A percentile compares a stretch with the other conserved stretches of the same genome.
Conservation (phyloP, 1,140 invertebrate species). For the Drosophila murphyi region DNA sequence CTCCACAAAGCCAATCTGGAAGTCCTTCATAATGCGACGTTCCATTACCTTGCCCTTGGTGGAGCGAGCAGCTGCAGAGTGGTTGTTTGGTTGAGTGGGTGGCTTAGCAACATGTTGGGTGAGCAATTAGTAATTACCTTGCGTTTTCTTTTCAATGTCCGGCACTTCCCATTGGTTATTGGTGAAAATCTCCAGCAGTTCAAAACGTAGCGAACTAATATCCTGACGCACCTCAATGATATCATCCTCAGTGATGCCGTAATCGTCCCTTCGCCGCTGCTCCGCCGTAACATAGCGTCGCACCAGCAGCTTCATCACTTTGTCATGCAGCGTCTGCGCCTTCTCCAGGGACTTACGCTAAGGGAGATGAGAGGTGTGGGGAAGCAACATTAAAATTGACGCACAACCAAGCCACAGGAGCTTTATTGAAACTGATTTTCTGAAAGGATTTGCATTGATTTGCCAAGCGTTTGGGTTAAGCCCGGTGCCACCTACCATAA, state of each 20-base stretch:
- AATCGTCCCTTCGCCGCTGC: slow-evolving; percentile 92
- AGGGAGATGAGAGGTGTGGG: slow-evolving; percentile 2
- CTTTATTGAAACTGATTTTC: slow-evolving; percentile 74
- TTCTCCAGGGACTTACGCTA: slow-evolving; percentile 90
- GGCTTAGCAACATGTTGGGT: slow-evolving; percentile 28
- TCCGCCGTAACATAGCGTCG: slow-evolving; percentile 93
- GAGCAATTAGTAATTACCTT: slow-evolving; percentile 84
- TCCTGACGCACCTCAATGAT: slow-evolving; percentile 98
- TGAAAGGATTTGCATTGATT: slow-evolving; percentile 62
- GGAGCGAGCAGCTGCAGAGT: slow-evolving; percentile 85
- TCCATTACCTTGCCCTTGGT: slow-evolving; percentile 94
- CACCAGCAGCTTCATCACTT: slow-evolving; percentile 91
- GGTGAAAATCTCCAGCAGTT: slow-evolving; percentile 94
- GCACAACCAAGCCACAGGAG: slow-evolving; percentile 61
- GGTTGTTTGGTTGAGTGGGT: slow-evolving; percentile 1
- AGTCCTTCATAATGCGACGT: slow-evolving; percentile 93
- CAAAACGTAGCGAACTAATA: slow-evolving; percentile 93
- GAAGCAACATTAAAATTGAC: slow-evolving; percentile 48
- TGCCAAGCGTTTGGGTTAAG: slow-evolving; percentile 11
- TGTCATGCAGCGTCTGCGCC: slow-evolving; percentile 88
- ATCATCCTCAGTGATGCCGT: slow-evolving; percentile 96
- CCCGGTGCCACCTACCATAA: slow-evolving; percentile 85
- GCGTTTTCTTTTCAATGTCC: slow-evolving; percentile 86
- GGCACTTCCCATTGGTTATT: slow-evolving; percentile 93
- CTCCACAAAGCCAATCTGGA: slow-evolving; percentile 94